Base-by-base conservation (phyloP, 1,140 invertebrate species). In the Brachionus sp. region DNA sequence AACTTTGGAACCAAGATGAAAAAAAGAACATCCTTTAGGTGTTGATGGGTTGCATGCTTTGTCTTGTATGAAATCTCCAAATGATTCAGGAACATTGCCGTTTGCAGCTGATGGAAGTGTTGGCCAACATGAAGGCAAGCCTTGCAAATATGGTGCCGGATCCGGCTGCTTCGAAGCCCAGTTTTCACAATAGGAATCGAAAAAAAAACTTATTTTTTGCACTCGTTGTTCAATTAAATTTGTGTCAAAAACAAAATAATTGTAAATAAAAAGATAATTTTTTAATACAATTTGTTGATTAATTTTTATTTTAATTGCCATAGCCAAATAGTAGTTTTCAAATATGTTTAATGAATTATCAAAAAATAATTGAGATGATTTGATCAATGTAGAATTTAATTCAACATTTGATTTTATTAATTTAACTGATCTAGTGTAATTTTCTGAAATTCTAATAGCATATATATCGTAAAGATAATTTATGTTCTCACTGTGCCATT, bases 251-350 rank as follows among this genome's bases (percentile, higher is more conserved):
- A 33, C 25, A 68, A 68, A 68, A 35, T 33, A 35, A 16, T 19
- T 33, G 5, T 33, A 37, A 13, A 68, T 35, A 37, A 68, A 68
- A 13, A 37, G 10, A 35, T 33, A 35, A 68, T 37, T 68, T 68
- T 68, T 68, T 33, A 35, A 35, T 35, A 35, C 0, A 35, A 35
- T 37, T 37, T 37, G 50, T 68, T 3, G 5, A 68, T 35, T 68
- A 1, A 37, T 19, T 4, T 12, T 68, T 68, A 35, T 19, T 10
- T 37, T 73, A 73, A 42, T 73, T 39, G 7, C 64, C 5, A 73
- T 16, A 73, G 68, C 68, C 37, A 73, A 73, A 73, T 73, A 73
- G 10, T 12, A 39, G 39, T 73, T 39, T 73, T 73, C 37, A 73
- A 39, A 7, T 39, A 39, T 39, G 10, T 10, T 42, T 23, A 3